Base-by-base conservation (phyloP, 2,797 vertebrate species). In the Hippoglossus hippoglossus region DNA sequence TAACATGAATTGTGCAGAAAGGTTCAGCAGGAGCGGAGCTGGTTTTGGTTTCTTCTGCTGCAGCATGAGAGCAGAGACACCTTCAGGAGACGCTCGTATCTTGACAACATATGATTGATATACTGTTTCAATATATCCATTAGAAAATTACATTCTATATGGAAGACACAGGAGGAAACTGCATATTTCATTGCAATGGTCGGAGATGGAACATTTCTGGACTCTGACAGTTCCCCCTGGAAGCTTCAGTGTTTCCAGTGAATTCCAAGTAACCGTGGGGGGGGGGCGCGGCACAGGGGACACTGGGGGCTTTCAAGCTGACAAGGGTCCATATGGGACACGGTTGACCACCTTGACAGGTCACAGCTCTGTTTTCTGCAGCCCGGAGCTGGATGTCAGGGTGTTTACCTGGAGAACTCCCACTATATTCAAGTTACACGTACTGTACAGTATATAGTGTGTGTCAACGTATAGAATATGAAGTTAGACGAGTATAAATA, bases 251-350 rank as follows among this genome's bases (percentile, higher is more conserved):
- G 8, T 34, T 26, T 60, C 39, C 9, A 1, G 15, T 70, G 73
- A 66, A 59, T 69, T 31, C 39, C 13, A 28, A 65, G 28, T 24
- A 67, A 52, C 67, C 82, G 70, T 79, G 21, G 5, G 16, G 63
- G 77, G 58, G 63, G 77, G 58, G 22, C 24, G 52, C 9, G 56
- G 58, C 68, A 26, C 44, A 46, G n/a, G 73, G 51, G 63, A 57
- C 21, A 31, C 11, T 10, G 50, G 39, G 55, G 53, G 81, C 72
- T 63, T 73, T 73, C 39, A 51, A 76, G 55, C 54, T 86, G 84
- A 86, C 89, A 83, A 13, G 61, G 69, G 79, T 68, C 79, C 73
- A 84, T 73, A 69, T 54, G 81, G 84, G 82, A 85, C 67, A 62
- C 5, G 11, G 50, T 78, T 67, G 2, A 53, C 57, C 66, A 80